These are phyloP conservation scores for Choloepus hoffmanni DNA, from an alignment of 2,113 vertebrate species.

Conservation along the genomic window DNA sequence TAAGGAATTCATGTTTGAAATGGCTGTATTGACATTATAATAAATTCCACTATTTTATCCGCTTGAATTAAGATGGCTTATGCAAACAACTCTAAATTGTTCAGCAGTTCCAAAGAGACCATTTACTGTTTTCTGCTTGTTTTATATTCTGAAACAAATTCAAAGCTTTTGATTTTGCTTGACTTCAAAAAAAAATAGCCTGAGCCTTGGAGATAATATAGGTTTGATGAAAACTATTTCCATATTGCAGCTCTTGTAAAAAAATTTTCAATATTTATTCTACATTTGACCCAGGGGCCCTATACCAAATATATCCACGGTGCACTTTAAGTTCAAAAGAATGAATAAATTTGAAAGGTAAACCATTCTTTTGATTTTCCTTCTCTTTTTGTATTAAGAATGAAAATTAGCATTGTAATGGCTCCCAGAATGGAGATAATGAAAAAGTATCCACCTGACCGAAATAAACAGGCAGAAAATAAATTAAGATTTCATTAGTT, in stretches of 20 bases:
- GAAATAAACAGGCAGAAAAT: constrained; percentile 84
- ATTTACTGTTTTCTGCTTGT: constrained; percentile 80
- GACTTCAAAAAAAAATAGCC: constrained; percentile 71
- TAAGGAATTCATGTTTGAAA: constrained; percentile 85
- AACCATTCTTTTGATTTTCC: constrained; percentile 81
- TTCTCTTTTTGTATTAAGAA: constrained; percentile 80
- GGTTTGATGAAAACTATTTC: constrained; percentile 85
- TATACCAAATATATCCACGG: constrained; percentile 81
- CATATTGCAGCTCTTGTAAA: constrained; percentile 78
- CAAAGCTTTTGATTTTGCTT: constrained; percentile 84
- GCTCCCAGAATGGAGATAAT: constrained; percentile 81
- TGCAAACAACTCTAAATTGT: constrained; percentile 79
- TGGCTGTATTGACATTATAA: constrained; percentile 79
- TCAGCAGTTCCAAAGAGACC: constrained; percentile 83
- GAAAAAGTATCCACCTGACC: constrained; percentile 82
- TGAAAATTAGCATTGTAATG: constrained; percentile 84
- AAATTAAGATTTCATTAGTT: constrained; percentile 85
- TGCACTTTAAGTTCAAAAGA: constrained; percentile 78
- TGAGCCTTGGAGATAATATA: constrained; percentile 85
- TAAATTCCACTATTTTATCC: constrained; percentile 83
- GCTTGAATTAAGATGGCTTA: constrained; percentile 82
- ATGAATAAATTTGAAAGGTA: constrained; percentile 84
- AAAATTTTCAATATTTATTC: constrained; percentile 78
- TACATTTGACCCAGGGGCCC: constrained; percentile 82
- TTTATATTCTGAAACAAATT: constrained; percentile 87